Evolutionary conservation across 2,113 vertebrate species (phyloP).

Genomic region (Eupsittula cactorum): DNA sequence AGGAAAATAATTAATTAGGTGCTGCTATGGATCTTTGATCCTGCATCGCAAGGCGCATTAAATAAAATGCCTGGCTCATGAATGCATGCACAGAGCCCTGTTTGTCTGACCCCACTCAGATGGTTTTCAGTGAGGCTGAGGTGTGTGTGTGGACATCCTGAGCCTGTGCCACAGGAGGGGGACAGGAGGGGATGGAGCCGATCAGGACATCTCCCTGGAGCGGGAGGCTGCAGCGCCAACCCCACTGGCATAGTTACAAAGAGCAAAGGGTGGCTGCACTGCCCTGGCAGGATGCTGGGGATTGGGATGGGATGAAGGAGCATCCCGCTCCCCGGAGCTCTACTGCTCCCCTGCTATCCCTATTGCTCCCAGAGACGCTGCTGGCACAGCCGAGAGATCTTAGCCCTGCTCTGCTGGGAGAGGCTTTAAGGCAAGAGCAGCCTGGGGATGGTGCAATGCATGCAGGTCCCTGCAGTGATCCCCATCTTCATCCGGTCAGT

Average conservation of each 20-base stretch:
- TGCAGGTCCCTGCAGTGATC: neutral
- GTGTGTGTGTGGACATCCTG: neutral
- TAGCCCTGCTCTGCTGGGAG: neutral
- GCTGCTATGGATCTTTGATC: slow-evolving; percentile 62
- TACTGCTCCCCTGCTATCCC: neutral
- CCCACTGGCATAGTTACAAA: neutral
- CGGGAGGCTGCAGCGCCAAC: neutral
- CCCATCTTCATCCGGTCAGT: neutral
- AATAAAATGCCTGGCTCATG: slow-evolving; percentile 34
- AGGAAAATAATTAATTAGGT: slow-evolving; percentile 64
- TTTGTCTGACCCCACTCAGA: neutral
- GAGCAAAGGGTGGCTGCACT: neutral
- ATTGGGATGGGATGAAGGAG: neutral
- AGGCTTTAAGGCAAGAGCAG: neutral
- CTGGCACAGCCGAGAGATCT: no score
- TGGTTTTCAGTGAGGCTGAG: neutral
- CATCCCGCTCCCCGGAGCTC: fast-evolving
- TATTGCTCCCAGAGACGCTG: neutral
- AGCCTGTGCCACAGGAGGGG: neutral
- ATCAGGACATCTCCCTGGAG: fast-evolving
- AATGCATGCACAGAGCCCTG: neutral
- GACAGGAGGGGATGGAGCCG: neutral
- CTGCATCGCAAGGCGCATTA: slow-evolving; percentile 19
- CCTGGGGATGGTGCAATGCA: fast-evolving
- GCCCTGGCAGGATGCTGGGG: neutral